Base-by-base conservation (phyloP, 2,113 vertebrate species). In the Rhabdornis inornatus region DNA sequence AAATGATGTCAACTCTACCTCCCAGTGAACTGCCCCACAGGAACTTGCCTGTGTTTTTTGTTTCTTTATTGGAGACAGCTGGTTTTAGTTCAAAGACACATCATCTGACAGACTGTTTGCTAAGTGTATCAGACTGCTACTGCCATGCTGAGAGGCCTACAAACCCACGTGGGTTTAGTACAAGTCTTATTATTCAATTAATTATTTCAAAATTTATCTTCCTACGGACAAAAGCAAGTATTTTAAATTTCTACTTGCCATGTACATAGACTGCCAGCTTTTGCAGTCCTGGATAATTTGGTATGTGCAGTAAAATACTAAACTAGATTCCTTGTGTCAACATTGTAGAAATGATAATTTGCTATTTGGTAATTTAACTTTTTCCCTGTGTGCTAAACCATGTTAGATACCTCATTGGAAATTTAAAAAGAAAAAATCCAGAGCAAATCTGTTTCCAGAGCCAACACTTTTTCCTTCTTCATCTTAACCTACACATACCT, bases 1-100 rank as follows among this genome's bases (percentile, higher is more conserved):
- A 97, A 92, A 89, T 93, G 15, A 95, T 92, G 87, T 95, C 90
- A 96, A 71, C 66, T 89, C 90, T 96, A 92, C 94, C 83, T 94
- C 89, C 85, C 77, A 78, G 87, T 76, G 65, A 87, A 85, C 40
- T 88, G 82, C 87, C 77, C 72, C 59, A 80, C 37, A 65, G 92
- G 82, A 95, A 71, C 57, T 71, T 76, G 76, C 64, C 28, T 50
- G 65, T 57, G 82, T 65, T 94, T 93, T 37, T 66, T 69, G 31
- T 59, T 69, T 87, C 64, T 92, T 87, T 83, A 50, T 31, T 59
- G 44, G 63, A 94, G 56, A 65, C 80, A 93, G 77, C 65, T 87
- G 81, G 63, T 87, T 95, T 89, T 92, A 92, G 80, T 95, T 89
- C 86, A 96, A 93, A 93, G 85, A 83, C 76, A 24, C 53, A 91